Conservation (phyloP, 2,113 vertebrate species). For the Artemisiospiza belli region DNA sequence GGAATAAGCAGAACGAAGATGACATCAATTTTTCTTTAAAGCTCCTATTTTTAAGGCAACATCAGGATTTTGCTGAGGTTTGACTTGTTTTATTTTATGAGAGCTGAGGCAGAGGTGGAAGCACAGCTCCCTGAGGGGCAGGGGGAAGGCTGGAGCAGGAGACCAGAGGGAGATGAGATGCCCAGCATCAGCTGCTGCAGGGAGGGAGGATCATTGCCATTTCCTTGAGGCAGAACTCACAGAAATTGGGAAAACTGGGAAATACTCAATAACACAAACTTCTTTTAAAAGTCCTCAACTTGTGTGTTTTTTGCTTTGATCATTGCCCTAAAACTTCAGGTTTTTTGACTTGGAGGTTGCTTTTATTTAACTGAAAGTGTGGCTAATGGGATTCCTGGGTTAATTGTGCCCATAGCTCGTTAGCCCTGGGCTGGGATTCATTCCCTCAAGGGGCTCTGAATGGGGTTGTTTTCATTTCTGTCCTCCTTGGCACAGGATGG, state of each 20-base stretch:
- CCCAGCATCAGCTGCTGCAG: neutral
- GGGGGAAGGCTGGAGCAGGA: neutral
- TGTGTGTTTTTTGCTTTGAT: neutral
- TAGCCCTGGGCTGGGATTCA: neutral
- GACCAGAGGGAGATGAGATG: neutral
- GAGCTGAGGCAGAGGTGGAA: neutral
- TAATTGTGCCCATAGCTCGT: neutral
- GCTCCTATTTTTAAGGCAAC: neutral
- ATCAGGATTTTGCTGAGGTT: neutral
- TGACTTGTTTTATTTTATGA: neutral
- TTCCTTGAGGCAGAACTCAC: neutral
- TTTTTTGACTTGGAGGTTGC: neutral
- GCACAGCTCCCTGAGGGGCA: accelerated
- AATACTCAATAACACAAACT: neutral
- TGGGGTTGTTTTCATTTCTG: neutral
- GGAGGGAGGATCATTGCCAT: neutral
- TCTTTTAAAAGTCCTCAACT: neutral
- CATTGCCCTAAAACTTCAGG: neutral
- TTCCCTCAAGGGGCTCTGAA: neutral
- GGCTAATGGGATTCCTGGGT: neutral
- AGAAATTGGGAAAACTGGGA: neutral
- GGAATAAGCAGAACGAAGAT: neutral
- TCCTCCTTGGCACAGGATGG: neutral
- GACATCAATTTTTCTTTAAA: neutral
- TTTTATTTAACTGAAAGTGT: neutral